Evolutionary conservation across 1,140 invertebrate genomes (phyloP), one percentile per base, ranked within the genome.

Genomic region (Hyles euphorbiae): DNA sequence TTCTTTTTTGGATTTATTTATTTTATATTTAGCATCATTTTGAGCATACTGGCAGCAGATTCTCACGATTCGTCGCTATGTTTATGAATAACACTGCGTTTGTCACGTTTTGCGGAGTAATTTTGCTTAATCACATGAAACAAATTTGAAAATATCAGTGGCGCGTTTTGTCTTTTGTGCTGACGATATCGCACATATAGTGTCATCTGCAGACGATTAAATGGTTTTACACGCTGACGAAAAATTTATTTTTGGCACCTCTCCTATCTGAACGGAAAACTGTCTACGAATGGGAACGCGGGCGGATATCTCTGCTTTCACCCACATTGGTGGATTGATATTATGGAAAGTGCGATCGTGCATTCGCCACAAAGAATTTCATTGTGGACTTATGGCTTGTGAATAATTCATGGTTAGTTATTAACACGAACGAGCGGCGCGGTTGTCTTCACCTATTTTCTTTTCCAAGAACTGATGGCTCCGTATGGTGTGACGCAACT

Each of bases 381-480:
- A 66, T 64, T 64, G 70, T 50, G 54, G 49, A 70, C 51, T 51
- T 59, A 64, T 62, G 63, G 54, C 63, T 65, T 60, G 53, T 76
- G 68, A 77, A 77, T 77, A 60, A 82, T 82, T 79, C 79, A 79
- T 75, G 62, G 10, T 63, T 60, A 61, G 62, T 70, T 74, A 70
- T 76, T 69, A 72, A 61, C 71, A 69, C 65, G 72, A 65, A 60
- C 62, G 53, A 58, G 63, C 56, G 64, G 43, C 56, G 53, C 61
- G 64, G 61, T 22, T 68, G 61, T 67, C 36, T 52, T 71, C 59
- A 70, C 67, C 70, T 68, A 72, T 74, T 75, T 78, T 67, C 65
- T 65, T 65, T 76, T 65, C 70, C 53, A 22, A 68, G 63, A 65
- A 72, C 45, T 54, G 46, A 56, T 60, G 47, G 52, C 45, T 58